Conservation (phyloP, 2,888 invertebrate genomes). For the Xanthorhoe designata region DNA sequence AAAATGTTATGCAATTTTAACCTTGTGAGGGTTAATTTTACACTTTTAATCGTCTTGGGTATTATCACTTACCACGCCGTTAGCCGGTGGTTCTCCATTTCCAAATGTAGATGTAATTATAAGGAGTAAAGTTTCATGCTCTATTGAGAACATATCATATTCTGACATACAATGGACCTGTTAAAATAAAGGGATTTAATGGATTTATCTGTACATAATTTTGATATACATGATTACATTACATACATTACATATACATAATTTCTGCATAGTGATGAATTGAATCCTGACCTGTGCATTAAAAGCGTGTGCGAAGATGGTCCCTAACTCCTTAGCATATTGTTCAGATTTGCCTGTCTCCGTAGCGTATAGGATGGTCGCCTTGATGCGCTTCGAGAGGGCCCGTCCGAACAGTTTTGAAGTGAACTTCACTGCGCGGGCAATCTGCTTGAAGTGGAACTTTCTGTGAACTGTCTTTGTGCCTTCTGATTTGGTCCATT, state of each 20-base stretch:
- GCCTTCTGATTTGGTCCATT: conserved; percentile 89
- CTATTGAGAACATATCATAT: conserved; percentile 96
- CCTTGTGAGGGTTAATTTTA: background rate
- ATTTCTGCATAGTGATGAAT: conserved; percentile 31
- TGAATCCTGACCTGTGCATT: conserved; percentile 91
- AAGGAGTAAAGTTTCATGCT: conserved; percentile 95
- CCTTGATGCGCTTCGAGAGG: conserved; percentile 96
- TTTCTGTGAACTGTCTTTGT: conserved; percentile 91
- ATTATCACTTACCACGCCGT: conserved; percentile 91
- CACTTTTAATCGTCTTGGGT: background rate
- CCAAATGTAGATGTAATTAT: conserved; percentile 98
- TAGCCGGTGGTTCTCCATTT: conserved; percentile 98
- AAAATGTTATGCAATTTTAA: background rate
- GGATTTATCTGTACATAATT: background rate
- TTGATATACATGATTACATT: too few species aligned
- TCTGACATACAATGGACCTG: conserved; percentile 97
- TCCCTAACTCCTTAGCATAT: conserved; percentile 95
- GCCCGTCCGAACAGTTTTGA: conserved; percentile 97
- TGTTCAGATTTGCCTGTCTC: conserved; percentile 98
- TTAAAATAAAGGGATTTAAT: conserved; percentile 10
- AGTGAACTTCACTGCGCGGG: conserved; percentile 97
- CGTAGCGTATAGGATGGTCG: conserved; percentile 96
- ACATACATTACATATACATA: too few species aligned
- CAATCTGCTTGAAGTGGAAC: conserved; percentile 98
- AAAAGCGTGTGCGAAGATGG: conserved; percentile 96